Evolutionary conservation across 2,888 invertebrate genomes (phyloP).

Genomic region (Aspidiotus destructor): DNA sequence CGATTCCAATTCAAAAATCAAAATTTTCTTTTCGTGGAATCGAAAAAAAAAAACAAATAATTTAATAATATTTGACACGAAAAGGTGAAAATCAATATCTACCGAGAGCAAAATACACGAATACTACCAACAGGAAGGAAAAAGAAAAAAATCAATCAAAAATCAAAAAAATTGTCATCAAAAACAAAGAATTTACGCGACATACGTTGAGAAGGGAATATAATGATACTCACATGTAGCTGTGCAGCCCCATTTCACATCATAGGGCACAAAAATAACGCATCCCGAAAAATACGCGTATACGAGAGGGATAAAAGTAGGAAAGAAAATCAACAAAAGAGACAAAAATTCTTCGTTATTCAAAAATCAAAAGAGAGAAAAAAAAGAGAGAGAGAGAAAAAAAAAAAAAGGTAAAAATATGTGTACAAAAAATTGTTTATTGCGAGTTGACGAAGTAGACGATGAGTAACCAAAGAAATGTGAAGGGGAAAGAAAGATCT

Average conservation of each 20-base stretch:
- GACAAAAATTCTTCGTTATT: conserved; percentile 19
- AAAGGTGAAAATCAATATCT: not conserved
- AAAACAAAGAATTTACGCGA: conserved; percentile 13
- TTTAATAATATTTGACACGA: not conserved
- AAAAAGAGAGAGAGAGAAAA: not conserved
- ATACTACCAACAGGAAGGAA: not conserved
- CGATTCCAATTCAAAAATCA: no score
- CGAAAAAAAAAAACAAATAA: not conserved
- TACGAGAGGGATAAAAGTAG: conserved; percentile 11
- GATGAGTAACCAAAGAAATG: no score
- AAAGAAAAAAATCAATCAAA: conserved; percentile 6
- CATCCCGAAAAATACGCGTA: conserved; percentile 6
- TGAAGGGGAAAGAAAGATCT: no score
- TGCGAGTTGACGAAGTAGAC: no score
- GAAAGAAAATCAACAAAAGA: conserved; percentile 27
- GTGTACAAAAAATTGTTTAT: not conserved
- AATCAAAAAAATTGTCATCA: conserved; percentile 11
- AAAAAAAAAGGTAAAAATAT: conserved; percentile 10
- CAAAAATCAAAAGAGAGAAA: conserved; percentile 26
- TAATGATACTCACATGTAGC: conserved; percentile 29
- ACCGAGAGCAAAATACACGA: not conserved
- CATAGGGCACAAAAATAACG: conserved; percentile 14
- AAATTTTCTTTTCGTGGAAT: no score
- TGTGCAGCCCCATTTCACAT: conserved; percentile 16
- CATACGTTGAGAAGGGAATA: not conserved